Percentiles rank a stretch among this genome's conserved stretches.
phyloP scores from a whole-genome alignment of 2,113 vertebrate genomes.

The Peucedramus taeniatus region DNA sequence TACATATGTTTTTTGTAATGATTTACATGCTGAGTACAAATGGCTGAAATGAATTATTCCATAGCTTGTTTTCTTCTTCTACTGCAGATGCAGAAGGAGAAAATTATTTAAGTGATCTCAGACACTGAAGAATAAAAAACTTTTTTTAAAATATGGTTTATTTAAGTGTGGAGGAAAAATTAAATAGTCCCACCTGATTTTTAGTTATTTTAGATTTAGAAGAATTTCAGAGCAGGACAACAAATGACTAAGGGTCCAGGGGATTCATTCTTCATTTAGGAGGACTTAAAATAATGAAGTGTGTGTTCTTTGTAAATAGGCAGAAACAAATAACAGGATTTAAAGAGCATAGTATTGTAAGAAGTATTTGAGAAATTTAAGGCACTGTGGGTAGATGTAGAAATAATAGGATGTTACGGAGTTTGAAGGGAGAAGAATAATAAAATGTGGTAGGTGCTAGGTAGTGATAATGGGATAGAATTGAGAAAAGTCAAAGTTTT shows the following conservation, averaged over 20 bases:
- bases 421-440: not conserved
- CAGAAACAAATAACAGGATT: not conserved
- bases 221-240: not conserved
- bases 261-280: not conserved
- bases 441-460: not conserved
- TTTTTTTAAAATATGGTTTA: not conserved
- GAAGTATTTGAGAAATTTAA: not conserved
- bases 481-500: not conserved
- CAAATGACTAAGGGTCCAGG: not conserved
- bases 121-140: not conserved
- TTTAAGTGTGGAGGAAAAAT: not conserved
- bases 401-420: not conserved
- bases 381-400: not conserved
- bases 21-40: not conserved
- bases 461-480: not conserved
- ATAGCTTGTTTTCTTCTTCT: not conserved
- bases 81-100: not conserved
- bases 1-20: not conserved
- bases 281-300: not conserved
- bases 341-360: not conserved
- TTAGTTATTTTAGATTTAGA: not conserved
- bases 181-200: not conserved
- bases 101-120: not conserved
- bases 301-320: not conserved
- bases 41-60: not conserved